These are phyloP conservation scores for Tetranychus piercei DNA, from an alignment of 2,888 invertebrate genomes.

Conservation along the genomic window DNA sequence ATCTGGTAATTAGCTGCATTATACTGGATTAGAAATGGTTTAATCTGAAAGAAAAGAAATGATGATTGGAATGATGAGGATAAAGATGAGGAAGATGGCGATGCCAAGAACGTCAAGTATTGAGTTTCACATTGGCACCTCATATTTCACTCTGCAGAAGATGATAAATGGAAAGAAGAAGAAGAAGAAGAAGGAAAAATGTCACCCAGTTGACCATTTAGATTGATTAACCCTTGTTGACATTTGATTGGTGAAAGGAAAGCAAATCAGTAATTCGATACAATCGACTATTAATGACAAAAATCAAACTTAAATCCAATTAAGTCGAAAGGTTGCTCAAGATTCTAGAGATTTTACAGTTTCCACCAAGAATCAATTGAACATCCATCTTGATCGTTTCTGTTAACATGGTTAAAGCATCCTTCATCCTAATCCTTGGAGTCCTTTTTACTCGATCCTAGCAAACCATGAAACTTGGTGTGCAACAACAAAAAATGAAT, in stretches of 20 bases:
- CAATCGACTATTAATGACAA: no score
- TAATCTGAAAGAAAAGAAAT: not conserved
- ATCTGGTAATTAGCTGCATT: no score
- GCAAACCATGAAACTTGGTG: not conserved
- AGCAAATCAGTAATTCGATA: not conserved
- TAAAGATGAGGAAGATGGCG: not conserved
- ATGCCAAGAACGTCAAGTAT: not conserved
- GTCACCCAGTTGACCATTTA: not conserved
- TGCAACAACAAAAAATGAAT: not conserved
- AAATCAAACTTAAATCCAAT: no score
- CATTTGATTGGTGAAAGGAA: not conserved
- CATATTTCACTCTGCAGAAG: not conserved
- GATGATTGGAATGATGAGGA: not conserved
- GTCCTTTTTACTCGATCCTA: not conserved
- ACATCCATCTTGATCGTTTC: no score
- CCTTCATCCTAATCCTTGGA: no score
- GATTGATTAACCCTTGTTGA: constrained; percentile 1
- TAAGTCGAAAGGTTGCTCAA: no score
- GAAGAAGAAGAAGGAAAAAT: not conserved
- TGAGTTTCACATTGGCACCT: not conserved
- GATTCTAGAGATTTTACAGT: no score
- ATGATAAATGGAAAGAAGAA: not conserved
- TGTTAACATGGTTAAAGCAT: no score
- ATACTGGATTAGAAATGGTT: not conserved
- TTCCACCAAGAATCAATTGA: no score